phyloP scores from a whole-genome alignment of 2,113 vertebrate species.

The Amphiprion percula region DNA sequence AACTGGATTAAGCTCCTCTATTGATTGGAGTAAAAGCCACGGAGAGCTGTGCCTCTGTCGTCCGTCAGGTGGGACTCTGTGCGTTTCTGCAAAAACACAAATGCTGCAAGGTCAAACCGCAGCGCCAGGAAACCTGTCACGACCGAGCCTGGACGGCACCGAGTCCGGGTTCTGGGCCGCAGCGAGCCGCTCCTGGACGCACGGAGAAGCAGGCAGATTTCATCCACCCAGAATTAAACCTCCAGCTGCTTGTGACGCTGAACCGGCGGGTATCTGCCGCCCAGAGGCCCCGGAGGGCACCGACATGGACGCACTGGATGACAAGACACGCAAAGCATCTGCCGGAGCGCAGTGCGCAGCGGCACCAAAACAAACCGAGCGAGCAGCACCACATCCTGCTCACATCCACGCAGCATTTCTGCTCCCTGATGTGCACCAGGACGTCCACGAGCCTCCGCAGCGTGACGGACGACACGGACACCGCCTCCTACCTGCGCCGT shows the following conservation, averaged over 20 bases:
- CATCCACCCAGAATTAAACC: not conserved
- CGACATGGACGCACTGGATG: constrained; percentile 42
- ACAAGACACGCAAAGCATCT: constrained; percentile 57
- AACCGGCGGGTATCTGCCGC: constrained; percentile 6
- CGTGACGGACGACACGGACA: constrained; percentile 17
- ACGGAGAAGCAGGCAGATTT: no score
- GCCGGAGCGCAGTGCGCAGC: constrained; percentile 62
- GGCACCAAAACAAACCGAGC: constrained; percentile 52
- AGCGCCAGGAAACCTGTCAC: constrained; percentile 64
- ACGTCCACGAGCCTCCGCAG: constrained; percentile 7
- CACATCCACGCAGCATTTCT: not conserved
- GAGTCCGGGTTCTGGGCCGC: not conserved
- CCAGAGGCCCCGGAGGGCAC: constrained; percentile 23
- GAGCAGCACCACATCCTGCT: not conserved
- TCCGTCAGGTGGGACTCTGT: not conserved
- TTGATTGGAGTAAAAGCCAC: not conserved
- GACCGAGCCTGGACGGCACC: constrained; percentile 58
- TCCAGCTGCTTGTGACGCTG: not conserved
- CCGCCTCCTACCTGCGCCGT: constrained; percentile 69
- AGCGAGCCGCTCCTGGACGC: not conserved
- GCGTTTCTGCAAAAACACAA: constrained; percentile 31
- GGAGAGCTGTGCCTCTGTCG: not conserved
- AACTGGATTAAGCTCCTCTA: constrained; percentile 4
- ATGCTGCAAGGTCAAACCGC: constrained; percentile 82
- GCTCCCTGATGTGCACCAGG: constrained; percentile 19